A percentile compares a stretch with the other conserved stretches of the same genome.
Conservation (phyloP, 2,888 invertebrate species). For the Pristionchus entomophagus region DNA sequence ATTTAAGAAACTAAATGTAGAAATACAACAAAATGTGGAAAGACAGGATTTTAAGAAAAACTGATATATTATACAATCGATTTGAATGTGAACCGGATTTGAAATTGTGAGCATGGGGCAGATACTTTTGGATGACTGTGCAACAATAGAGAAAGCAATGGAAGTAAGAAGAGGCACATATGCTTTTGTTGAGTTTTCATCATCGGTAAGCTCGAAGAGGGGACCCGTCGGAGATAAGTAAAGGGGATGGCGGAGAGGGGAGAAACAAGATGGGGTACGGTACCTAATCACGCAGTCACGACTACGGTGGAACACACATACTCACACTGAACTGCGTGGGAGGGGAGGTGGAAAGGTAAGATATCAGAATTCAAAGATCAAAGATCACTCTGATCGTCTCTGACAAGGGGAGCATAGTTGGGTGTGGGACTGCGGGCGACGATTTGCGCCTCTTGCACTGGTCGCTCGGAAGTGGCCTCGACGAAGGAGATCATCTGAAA, state of each 20-base stretch:
- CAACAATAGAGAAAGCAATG: slow-evolving; percentile 13
- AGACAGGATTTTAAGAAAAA: too few species aligned
- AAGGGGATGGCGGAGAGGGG: not conserved
- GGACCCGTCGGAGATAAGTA: slow-evolving; percentile 3
- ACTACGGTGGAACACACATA: slow-evolving; percentile 26
- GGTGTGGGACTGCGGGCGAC: slow-evolving; percentile 2
- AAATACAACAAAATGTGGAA: too few species aligned
- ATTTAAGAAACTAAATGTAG: too few species aligned
- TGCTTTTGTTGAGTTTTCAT: not conserved
- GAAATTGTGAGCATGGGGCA: too few species aligned
- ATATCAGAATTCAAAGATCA: slow-evolving; percentile 42
- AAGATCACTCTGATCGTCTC: slow-evolving; percentile 34
- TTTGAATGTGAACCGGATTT: too few species aligned
- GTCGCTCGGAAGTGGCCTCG: slow-evolving; percentile 15
- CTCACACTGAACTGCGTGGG: not conserved
- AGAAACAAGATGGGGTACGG: too few species aligned
- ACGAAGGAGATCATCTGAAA: slow-evolving; percentile 49
- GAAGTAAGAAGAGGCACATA: not conserved
- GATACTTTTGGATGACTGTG: slow-evolving; percentile 15
- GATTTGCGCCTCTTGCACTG: not conserved
- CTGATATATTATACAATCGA: too few species aligned
- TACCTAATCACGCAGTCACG: not conserved
- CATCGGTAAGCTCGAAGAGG: slow-evolving; percentile 24
- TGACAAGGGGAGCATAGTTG: slow-evolving; percentile 4
- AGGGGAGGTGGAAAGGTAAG: too few species aligned